Evolutionary conservation across 2,797 vertebrate genomes (phyloP).

Genomic region (Acridotheres tristis): DNA sequence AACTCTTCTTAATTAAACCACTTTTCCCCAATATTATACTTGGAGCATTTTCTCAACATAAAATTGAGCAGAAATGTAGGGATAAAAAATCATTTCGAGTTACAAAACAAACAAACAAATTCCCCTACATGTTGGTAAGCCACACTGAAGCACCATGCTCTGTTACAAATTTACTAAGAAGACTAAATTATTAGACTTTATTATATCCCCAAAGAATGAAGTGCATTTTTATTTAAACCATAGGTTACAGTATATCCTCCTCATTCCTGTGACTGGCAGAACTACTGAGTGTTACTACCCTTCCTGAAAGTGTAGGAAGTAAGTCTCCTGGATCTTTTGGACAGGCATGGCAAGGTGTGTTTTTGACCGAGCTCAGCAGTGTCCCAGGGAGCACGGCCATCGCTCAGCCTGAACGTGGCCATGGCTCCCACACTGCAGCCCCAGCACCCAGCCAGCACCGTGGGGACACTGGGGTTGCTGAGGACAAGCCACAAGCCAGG

Average conservation of each 20-base stretch:
- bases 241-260: neutral
- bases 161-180: neutral
- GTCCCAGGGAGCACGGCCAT: fast-evolving
- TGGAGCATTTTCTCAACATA: neutral
- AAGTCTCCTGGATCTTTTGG: fast-evolving
- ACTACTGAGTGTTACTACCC: neutral
- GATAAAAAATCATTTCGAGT: neutral
- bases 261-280: neutral
- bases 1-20: neutral
- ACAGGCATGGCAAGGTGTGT: neutral
- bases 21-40: neutral
- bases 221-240: neutral
- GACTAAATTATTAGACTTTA: neutral
- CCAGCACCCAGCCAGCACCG: fast-evolving
- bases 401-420: fast-evolving
- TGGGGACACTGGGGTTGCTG: neutral
- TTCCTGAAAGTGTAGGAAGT: neutral
- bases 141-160: neutral
- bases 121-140: neutral
- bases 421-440: fast-evolving
- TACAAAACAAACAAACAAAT: neutral
- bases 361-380: neutral
- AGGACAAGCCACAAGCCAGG: neutral
- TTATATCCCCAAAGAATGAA: neutral
- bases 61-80: neutral